Evolutionary conservation across 92 coral and sea anemone genomes (phyloP), one percentile per base, ranked within the genome.

Genomic region (Epizoanthus ramosus): DNA sequence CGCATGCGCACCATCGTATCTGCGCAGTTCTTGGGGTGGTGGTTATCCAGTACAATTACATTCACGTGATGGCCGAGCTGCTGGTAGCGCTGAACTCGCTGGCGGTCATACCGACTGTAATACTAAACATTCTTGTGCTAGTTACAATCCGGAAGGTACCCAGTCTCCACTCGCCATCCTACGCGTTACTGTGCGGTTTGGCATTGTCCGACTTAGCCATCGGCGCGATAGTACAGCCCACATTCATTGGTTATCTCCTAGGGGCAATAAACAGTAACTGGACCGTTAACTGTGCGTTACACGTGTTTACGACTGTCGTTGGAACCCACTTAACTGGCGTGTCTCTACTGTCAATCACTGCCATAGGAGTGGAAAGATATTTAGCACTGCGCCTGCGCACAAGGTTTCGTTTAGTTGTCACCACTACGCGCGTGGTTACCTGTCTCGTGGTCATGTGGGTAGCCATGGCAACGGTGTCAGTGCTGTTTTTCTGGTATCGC

Each of bases 291-390:
- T 77, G 82, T 43, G 71, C 58, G 19, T 63, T 77, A 21, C 82
- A 77, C 43, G 82, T 77, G 19, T 8, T 77, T 21, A 77, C 43
- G 16, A 14, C 25, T 7, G 59, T 77, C 22, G 23, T 22, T 23
- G 82, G 82, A 77, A 77, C 59, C 57, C 66, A 37, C 21, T 28
- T 77, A 41, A 77, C 82, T 6, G 82, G 82, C 4, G 82, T 60
- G 9, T 77, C 82, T 39, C 18, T 77, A 58, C 82, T 77, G 71
- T 39, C 82, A 77, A 77, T 77, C 58, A 77, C 82, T 41, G 71
- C 82, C 47, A 77, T 77, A 15, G 50, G 82, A 21, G 59, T 77
- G 52, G 82, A 77, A 23, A 61, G 82, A 61, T 77, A 77, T 57
- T 56, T 77, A 19, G 82, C 82, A 3, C 82, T 77, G 57, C 82